Base-by-base conservation (phyloP, 2,888 invertebrate genomes). In the Glomeris marginata region DNA sequence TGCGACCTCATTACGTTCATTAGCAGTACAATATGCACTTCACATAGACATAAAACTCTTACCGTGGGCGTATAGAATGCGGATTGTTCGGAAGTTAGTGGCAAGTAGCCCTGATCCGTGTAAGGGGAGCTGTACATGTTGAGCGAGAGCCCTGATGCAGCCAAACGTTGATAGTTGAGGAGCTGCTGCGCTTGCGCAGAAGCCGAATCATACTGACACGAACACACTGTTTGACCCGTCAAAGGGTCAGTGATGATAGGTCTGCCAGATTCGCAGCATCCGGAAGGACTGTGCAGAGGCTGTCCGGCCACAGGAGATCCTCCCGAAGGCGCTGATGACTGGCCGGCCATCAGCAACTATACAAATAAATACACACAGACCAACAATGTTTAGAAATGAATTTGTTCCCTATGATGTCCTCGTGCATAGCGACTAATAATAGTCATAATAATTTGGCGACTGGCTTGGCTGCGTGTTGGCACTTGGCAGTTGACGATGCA, bases 181-280 rank as follows among this genome's bases (percentile, higher is more conserved):
- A 88, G 58, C 22, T 65, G 60, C 45, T 57, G 57, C 28, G 56
- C 77, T 20, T 48, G 48, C 18, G 18, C 38, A 38, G 38, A 15
- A 3, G 38, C 18, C n/a, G 48, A 48, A 71, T 86, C 86, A 41
- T 55, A 86, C 69, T 87, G 87, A 70, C 87, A 87, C 61, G 86
- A 86, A 72, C 87, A 87, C 56, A 87, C 80, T 50, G 82, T 84
- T 69, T 86, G 85, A 49, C 87, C 86, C 59, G 85, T 84, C 59
- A 86, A 75, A 41, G 87, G 87, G 70, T 87, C 87, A 65, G 85
- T 85, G 72, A 85, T 86, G 66, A 90, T 78, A 56, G 88, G 82
- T 62, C 90, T 77, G 58, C 90, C 90, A 58, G 88, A 86, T 73
- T 91, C 88, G 73, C 91, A 88, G 73, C 91, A 88, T 33, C 41